Evolutionary conservation across 2,888 invertebrate genomes (phyloP).

Genomic region (Noctua fimbriata): DNA sequence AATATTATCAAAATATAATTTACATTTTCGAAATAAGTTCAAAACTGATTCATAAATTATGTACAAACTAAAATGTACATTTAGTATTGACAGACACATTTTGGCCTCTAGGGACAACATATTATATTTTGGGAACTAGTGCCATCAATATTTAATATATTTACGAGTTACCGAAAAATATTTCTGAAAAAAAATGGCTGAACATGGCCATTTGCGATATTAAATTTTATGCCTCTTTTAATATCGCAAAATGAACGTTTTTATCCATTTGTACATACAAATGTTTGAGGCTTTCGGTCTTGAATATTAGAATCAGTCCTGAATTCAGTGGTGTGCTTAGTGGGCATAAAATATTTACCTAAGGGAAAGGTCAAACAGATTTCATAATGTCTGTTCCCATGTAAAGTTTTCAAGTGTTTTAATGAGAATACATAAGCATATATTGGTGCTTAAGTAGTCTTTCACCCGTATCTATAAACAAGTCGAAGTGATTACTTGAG

Average conservation of each 20-base stretch:
- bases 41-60: not conserved
- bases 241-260: constrained; percentile 54
- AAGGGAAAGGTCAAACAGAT: not conserved
- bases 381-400: not conserved
- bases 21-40: not conserved
- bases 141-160: constrained; percentile 27
- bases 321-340: constrained; percentile 22
- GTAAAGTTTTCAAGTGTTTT: not conserved
- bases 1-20: not conserved
- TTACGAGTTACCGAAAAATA: constrained; percentile 21
- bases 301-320: constrained; percentile 39
- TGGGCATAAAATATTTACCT: constrained; percentile 19
- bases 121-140: not conserved
- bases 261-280: constrained; percentile 34
- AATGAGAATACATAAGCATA: not conserved
- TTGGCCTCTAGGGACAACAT: not conserved
- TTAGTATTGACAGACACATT: not conserved
- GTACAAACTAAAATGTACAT: not conserved
- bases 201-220: constrained; percentile 58
- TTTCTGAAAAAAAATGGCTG: constrained; percentile 27
- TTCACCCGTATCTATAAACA: too few relatives aligned
- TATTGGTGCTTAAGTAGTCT: too few relatives aligned
- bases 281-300: constrained; percentile 37
- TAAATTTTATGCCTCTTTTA: constrained; percentile 55
- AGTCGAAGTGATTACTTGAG: too few relatives aligned